phyloP scores from a whole-genome alignment of 2,797 vertebrate genomes.

The Pangasius larnaudii region DNA sequence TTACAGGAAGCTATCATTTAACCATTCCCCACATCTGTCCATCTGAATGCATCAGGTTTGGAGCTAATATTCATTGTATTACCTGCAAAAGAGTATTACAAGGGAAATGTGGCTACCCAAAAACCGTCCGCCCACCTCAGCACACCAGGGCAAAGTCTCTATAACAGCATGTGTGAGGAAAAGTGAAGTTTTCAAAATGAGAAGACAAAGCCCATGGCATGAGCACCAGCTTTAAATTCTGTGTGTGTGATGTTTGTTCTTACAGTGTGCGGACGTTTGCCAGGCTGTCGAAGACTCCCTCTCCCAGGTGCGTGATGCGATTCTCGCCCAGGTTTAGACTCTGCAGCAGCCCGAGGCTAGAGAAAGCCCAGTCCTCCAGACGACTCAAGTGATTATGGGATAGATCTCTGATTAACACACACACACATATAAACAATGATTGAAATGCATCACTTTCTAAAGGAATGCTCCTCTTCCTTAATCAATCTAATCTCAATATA shows the following conservation, averaged over 20 bases:
- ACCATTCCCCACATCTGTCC: not conserved
- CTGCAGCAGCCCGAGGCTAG: conserved; percentile 87
- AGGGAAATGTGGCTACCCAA: not conserved
- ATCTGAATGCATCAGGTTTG: not conserved
- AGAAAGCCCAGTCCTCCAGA: conserved; percentile 90
- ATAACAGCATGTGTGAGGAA: not conserved
- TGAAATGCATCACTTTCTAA: not conserved
- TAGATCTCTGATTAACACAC: conserved; percentile 81
- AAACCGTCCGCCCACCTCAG: not conserved
- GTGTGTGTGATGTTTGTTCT: conserved; percentile 68
- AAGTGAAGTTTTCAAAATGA: not conserved
- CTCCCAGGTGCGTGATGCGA: conserved; percentile 89
- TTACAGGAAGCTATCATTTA: not conserved
- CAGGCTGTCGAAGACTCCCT: conserved; percentile 89
- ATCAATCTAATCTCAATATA: too few species aligned
- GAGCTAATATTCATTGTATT: not conserved
- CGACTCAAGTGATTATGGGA: conserved; percentile 92
- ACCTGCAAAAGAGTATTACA: not conserved
- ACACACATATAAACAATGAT: not conserved
- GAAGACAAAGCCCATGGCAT: not conserved
- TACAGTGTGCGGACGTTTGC: conserved; percentile 87
- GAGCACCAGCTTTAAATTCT: not conserved
- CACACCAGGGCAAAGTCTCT: not conserved
- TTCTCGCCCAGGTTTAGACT: conserved; percentile 92
- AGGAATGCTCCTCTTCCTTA: not conserved